Base-by-base conservation (phyloP, 2,797 vertebrate genomes). In the Gadopsis marmoratus region DNA sequence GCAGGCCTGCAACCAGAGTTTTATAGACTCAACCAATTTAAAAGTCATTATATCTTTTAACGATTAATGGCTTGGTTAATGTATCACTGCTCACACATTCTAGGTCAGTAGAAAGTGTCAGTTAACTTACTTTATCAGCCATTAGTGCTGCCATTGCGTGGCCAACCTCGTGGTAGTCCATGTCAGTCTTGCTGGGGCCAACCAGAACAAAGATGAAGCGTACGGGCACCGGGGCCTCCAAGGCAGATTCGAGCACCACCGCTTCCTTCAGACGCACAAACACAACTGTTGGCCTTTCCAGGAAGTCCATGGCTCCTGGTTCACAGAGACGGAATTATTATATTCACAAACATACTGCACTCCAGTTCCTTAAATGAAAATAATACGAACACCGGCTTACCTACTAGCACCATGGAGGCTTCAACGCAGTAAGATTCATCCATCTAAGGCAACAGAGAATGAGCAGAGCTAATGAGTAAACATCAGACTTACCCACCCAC, bases 231-330 rank as follows among this genome's bases (percentile, higher is more conserved):
- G 92, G 79, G 39, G 93, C 85, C 3, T 94, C 88, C 45, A 96
- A 68, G 19, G 94, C 94, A 0, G 92, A 92, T 14, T 97, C 96
- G 14, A 97, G 90, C 0, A 65, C 71, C 2, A 54, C 82, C 0
- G 97, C 94, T 7, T 96, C 94, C 79, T 95, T 96, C 68, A 99
- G 95, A 70, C 96, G 95, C 83, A 98, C 94, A 4, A 99, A 97
- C 43, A 90, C 96, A 75, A 97, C 78, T 0, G 93, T 92, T 0
- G 96, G 95, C 66, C 39, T 95, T 73, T 97, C 94, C 88, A 99
- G 92, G 76, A 97, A 97, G 73, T 94, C 85, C 53, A 96, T 89
- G 0, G 95, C 91, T 87, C 97, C 98, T 99, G 81, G 23, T 50
- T 64, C 8, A 78, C 53, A 87, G 13, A 83, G 26, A 79, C 4